Percentiles rank a stretch among this genome's conserved stretches.
Conservation (phyloP, 2,113 vertebrate species). For the Bos indicus region DNA sequence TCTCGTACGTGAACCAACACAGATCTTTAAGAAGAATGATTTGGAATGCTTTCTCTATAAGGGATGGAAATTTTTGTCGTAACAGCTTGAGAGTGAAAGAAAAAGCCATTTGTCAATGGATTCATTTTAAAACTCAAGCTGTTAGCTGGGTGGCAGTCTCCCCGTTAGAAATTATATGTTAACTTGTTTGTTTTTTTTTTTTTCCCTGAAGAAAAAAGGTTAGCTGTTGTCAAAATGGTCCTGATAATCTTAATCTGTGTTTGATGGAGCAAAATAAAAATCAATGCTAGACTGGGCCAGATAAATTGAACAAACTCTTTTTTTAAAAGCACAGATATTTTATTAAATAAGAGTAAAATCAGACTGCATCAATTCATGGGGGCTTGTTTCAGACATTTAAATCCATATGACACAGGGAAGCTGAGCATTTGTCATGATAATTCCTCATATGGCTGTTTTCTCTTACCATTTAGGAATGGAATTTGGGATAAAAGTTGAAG, state of each 20-base stretch:
- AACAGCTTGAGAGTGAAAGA: slow-evolving; percentile 45
- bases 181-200: not conserved
- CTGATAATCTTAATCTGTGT: not conserved
- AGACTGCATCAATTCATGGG: rapidly evolving
- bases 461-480: not conserved
- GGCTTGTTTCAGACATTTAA: not conserved
- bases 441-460: not conserved
- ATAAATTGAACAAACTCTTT: not conserved
- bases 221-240: not conserved
- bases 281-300: not conserved
- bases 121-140: slow-evolving; percentile 21
- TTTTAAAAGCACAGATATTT: not conserved
- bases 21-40: not conserved
- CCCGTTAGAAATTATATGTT: not conserved
- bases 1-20: not conserved
- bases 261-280: not conserved
- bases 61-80: not conserved
- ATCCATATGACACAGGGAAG: rapidly evolving
- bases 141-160: not conserved
- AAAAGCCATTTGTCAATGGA: slow-evolving; percentile 25
- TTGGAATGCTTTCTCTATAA: not conserved
- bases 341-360: not conserved
- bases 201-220: not conserved
- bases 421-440: not conserved
- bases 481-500: not conserved